Conservation (phyloP, 2,888 invertebrate genomes). For the Rotaria magnacalcarata region DNA sequence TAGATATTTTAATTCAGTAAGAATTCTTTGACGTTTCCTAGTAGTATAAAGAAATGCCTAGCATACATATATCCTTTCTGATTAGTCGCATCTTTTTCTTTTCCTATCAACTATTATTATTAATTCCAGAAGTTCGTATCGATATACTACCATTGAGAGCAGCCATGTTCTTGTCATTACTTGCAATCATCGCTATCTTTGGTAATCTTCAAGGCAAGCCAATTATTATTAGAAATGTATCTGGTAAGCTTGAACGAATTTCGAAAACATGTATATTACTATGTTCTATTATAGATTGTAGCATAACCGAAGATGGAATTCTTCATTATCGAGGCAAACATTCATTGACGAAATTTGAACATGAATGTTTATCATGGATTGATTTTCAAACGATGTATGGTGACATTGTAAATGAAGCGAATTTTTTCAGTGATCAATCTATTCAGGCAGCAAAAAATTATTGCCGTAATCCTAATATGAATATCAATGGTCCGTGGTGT, state of each 20-base stretch:
- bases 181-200: background rate
- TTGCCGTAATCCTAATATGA: constrained; percentile 18
- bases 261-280: background rate
- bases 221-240: background rate
- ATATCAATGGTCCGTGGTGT: constrained; percentile 11
- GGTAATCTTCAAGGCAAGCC: background rate
- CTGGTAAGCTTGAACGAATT: background rate
- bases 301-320: background rate
- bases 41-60: too few species aligned
- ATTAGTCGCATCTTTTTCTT: too few species aligned
- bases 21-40: too few species aligned
- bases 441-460: background rate
- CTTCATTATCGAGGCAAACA: constrained; percentile 34
- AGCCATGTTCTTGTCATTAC: background rate
- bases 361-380: constrained; percentile 1
- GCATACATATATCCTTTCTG: too few species aligned
- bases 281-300: constrained; percentile 4
- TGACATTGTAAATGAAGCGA: background rate
- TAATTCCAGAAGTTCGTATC: background rate
- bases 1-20: too few species aligned
- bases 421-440: background rate
- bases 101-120: background rate
- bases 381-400: background rate
- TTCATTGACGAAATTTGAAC: constrained; percentile 18
- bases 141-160: background rate